Percentiles rank a stretch among this genome's conserved stretches.
phyloP scores from a whole-genome alignment of 2,888 invertebrate genomes.

The Tachina grossa region DNA sequence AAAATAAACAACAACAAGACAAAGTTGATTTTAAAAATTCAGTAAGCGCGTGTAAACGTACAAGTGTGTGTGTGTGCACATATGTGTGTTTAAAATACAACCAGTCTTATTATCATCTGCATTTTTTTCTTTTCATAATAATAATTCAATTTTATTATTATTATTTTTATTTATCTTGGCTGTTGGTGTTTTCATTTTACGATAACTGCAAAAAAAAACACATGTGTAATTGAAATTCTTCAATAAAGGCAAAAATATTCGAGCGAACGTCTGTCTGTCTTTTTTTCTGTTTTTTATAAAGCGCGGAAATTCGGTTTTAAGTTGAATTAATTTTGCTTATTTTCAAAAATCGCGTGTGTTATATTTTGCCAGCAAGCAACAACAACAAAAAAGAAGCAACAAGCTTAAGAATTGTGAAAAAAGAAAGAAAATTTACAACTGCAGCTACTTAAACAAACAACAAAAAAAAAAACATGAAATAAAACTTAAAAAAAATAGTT shows the following conservation, averaged over 20 bases:
- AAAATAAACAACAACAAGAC: slow-evolving; percentile 30
- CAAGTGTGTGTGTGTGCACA: slow-evolving; percentile 13
- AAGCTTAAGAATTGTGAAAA: slow-evolving; percentile 66
- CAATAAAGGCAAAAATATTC: slow-evolving; percentile 24
- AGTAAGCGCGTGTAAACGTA: slow-evolving; percentile 14
- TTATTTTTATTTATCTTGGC: slow-evolving; percentile 41
- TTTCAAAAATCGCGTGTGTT: slow-evolving; percentile 66
- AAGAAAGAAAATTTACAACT: slow-evolving; percentile 35
- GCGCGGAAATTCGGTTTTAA: slow-evolving; percentile 61
- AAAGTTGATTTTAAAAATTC: slow-evolving; percentile 34
- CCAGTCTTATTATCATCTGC: slow-evolving; percentile 46
- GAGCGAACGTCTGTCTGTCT: not conserved
- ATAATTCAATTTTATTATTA: slow-evolving; percentile 48
- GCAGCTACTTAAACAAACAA: too few relatives aligned
- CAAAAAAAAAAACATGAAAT: slow-evolving; percentile 30
- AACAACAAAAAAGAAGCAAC: slow-evolving; percentile 37
- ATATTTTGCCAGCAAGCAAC: slow-evolving; percentile 26
- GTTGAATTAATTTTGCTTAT: slow-evolving; percentile 26
- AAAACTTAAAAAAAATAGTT: slow-evolving; percentile 32
- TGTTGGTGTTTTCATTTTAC: slow-evolving; percentile 34
- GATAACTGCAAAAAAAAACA: slow-evolving; percentile 28
- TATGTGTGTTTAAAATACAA: slow-evolving; percentile 25
- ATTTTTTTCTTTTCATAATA: slow-evolving; percentile 34
- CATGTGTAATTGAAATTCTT: slow-evolving; percentile 49
- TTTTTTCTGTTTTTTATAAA: not conserved